phyloP scores from a whole-genome alignment of 1,140 invertebrate species.

The Drosophila sturtevanti region DNA sequence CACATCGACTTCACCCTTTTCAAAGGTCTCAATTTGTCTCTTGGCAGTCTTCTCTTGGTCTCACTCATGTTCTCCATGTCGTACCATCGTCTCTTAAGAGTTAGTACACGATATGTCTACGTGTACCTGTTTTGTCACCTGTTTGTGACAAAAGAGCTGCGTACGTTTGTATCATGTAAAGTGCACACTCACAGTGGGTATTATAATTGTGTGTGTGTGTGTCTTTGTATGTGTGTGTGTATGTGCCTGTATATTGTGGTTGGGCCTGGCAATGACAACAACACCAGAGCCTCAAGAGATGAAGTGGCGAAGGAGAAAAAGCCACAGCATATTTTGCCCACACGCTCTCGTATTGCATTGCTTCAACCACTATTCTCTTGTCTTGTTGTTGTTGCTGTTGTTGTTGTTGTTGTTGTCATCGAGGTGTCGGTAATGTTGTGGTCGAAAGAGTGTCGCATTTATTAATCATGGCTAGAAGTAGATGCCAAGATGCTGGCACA shows the following conservation, averaged over 20 bases:
- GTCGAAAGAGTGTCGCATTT: conserved; percentile 66
- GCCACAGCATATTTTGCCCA: conserved; percentile 66
- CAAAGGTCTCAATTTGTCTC: not conserved
- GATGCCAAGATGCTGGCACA: conserved; percentile 18
- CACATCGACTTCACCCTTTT: not conserved
- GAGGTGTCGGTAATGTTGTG: conserved; percentile 74
- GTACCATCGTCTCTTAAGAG: conserved; percentile 19
- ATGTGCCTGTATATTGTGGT: conserved; percentile 28
- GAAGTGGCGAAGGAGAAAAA: conserved; percentile 22
- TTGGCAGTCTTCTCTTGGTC: not conserved
- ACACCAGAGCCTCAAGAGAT: not conserved
- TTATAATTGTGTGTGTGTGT: not conserved
- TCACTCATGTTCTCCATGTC: not conserved
- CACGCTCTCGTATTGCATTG: conserved; percentile 4
- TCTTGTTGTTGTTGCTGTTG: conserved; percentile 19
- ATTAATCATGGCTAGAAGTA: conserved; percentile 65
- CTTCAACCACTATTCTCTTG: not conserved
- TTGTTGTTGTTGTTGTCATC: conserved; percentile 26
- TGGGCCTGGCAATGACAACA: conserved; percentile 15
- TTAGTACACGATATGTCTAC: conserved; percentile 41
- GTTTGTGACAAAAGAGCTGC: conserved; percentile 65
- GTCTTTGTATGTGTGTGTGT: too few species aligned
- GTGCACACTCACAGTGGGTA: conserved; percentile 21
- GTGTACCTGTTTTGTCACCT: conserved; percentile 68
- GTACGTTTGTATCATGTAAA: conserved; percentile 44